phyloP scores from a whole-genome alignment of 2,888 invertebrate species.

The Latrodectus hesperus region DNA sequence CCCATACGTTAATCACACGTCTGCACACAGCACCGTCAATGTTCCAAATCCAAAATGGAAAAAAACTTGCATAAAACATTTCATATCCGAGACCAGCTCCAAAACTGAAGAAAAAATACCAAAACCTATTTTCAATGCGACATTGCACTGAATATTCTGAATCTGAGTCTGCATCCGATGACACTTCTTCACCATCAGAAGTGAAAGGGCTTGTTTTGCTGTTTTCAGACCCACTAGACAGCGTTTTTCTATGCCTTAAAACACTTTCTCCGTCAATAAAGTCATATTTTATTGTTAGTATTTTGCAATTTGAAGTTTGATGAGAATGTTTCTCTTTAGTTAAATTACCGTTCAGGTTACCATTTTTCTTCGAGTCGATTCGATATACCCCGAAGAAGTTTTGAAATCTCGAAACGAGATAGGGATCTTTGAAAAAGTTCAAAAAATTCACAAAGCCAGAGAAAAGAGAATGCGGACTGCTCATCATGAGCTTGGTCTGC shows the following conservation, averaged over 20 bases:
- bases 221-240: slow-evolving; percentile 52
- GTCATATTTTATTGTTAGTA: slow-evolving; percentile 46
- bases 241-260: slow-evolving; percentile 37
- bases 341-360: slow-evolving; percentile 47
- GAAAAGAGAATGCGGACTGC: slow-evolving; percentile 36
- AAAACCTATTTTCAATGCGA: slow-evolving; percentile 80
- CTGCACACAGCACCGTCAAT: slow-evolving; percentile 87
- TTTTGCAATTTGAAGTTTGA: slow-evolving; percentile 7
- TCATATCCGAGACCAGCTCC: slow-evolving; percentile 93
- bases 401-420: slow-evolving; percentile 86
- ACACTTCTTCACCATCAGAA: slow-evolving; percentile 61
- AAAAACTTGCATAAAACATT: slow-evolving; percentile 91
- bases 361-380: slow-evolving; percentile 49
- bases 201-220: slow-evolving; percentile 56
- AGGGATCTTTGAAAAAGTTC: slow-evolving; percentile 82
- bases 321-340: slow-evolving; percentile 27
- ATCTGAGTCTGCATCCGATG: slow-evolving; percentile 67
- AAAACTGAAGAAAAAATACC: slow-evolving; percentile 89
- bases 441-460: slow-evolving; percentile 38
- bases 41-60: slow-evolving; percentile 96
- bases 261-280: not conserved
- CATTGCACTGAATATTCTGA: slow-evolving; percentile 56
- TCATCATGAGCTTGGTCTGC: slow-evolving; percentile 52
- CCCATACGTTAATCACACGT: slow-evolving; percentile 87
- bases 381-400: slow-evolving; percentile 83